These are phyloP conservation scores for Anaspis maculata DNA, from an alignment of 2,888 invertebrate genomes.

Conservation along the genomic window DNA sequence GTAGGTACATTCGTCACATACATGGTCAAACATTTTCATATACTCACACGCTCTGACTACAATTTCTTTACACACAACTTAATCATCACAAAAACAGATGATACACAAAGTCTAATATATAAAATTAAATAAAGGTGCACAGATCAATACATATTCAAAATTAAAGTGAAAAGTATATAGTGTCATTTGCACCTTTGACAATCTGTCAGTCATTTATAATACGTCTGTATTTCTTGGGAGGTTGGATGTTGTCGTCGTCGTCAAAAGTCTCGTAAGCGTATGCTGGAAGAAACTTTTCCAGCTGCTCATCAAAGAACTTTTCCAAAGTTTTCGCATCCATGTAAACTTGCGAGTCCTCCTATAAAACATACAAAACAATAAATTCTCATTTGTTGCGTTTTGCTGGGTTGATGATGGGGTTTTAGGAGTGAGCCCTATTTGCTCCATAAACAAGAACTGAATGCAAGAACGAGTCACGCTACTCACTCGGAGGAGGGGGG, in stretches of 20 bases:
- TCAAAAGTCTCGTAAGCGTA: slow-evolving; percentile 53
- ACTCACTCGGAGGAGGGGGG: no score
- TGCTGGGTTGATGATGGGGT: no score
- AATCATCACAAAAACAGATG: no score
- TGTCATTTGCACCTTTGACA: slow-evolving; percentile 34
- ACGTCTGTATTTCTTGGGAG: slow-evolving; percentile 47
- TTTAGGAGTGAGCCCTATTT: no score
- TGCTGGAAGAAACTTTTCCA: slow-evolving; percentile 73
- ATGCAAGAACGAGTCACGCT: not conserved
- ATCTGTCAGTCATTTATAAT: slow-evolving; percentile 44
- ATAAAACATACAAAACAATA: slow-evolving; percentile 18
- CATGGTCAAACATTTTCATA: no score
- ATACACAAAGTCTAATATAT: no score
- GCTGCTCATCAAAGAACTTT: slow-evolving; percentile 76
- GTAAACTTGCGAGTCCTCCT: slow-evolving; percentile 71
- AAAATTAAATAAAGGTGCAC: no score
- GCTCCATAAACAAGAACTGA: not conserved
- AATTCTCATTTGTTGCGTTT: slow-evolving; percentile 1
- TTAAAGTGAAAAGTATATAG: slow-evolving; percentile 34
- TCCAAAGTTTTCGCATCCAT: slow-evolving; percentile 74
- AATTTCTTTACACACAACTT: no score
- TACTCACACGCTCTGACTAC: no score
- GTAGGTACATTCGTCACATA: no score
- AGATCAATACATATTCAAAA: no score
- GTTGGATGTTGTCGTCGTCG: slow-evolving; percentile 45